Conservation (phyloP, 2,797 vertebrate species). For the Antrozous pallidus region DNA sequence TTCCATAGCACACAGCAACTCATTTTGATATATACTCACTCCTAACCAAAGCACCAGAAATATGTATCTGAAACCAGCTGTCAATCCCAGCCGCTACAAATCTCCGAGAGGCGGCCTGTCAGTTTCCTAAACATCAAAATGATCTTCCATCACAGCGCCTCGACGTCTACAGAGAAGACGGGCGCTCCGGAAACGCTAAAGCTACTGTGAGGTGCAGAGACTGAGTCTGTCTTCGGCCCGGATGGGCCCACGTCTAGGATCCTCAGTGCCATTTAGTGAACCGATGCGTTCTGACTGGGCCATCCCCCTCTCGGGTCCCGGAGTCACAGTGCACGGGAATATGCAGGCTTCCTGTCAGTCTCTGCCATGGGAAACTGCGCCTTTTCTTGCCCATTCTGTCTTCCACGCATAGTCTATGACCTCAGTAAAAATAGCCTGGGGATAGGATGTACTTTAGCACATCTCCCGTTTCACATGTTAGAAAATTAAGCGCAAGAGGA, state of each 20-base stretch:
- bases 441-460: background rate
- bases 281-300: background rate
- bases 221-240: background rate
- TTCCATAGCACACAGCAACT: background rate
- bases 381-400: background rate
- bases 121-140: constrained; percentile 56
- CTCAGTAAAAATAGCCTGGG: background rate
- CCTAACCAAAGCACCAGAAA: background rate
- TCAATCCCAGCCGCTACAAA: constrained; percentile 48
- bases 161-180: constrained; percentile 4
- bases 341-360: background rate
- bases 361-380: background rate
- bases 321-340: background rate
- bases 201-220: background rate
- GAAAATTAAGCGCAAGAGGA: background rate
- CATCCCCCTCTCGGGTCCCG: background rate
- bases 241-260: background rate
- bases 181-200: background rate
- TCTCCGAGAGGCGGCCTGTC: background rate
- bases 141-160: constrained; percentile 53
- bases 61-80: constrained; percentile 19
- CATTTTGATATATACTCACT: constrained; percentile 14
- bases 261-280: background rate
- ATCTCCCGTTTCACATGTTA: background rate
- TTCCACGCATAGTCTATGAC: background rate